phyloP scores from a whole-genome alignment of 2,113 vertebrate species.

The Laterallus jamaicensis region DNA sequence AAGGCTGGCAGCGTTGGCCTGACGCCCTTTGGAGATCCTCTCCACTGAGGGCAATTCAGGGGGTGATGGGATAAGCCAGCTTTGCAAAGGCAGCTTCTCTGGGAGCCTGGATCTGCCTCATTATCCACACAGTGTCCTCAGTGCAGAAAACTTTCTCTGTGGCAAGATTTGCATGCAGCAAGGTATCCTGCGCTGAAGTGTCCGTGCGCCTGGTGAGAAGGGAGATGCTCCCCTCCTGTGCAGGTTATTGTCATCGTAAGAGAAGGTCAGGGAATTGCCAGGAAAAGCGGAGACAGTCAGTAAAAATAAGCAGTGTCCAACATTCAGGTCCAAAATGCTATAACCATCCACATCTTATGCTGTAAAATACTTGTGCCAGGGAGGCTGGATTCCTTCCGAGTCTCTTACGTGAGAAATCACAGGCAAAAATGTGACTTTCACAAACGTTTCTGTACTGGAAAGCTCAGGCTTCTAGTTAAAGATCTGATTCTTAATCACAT shows the following conservation, averaged over 20 bases:
- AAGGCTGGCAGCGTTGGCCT: neutral
- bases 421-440: neutral
- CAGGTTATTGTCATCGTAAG: neutral
- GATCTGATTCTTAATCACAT: slow-evolving; percentile 28
- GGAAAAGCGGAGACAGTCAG: neutral
- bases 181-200: neutral
- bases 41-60: neutral
- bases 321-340: neutral
- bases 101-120: neutral
- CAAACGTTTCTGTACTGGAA: neutral
- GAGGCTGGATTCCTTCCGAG: neutral
- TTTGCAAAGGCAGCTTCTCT: slow-evolving; percentile 54
- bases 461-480: neutral
- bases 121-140: neutral
- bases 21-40: neutral
- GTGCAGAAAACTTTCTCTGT: slow-evolving; percentile 22
- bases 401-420: neutral
- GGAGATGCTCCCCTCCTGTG: neutral
- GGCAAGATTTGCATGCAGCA: neutral
- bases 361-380: neutral
- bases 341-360: neutral
- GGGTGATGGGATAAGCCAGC: slow-evolving; percentile 53
- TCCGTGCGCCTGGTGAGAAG: accelerated
- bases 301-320: neutral
- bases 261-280: neutral